A percentile compares a stretch with the other conserved stretches of the same genome.
Evolutionary conservation across 2,888 invertebrate genomes (phyloP).

Genomic region (Pimpla rufipes): DNA sequence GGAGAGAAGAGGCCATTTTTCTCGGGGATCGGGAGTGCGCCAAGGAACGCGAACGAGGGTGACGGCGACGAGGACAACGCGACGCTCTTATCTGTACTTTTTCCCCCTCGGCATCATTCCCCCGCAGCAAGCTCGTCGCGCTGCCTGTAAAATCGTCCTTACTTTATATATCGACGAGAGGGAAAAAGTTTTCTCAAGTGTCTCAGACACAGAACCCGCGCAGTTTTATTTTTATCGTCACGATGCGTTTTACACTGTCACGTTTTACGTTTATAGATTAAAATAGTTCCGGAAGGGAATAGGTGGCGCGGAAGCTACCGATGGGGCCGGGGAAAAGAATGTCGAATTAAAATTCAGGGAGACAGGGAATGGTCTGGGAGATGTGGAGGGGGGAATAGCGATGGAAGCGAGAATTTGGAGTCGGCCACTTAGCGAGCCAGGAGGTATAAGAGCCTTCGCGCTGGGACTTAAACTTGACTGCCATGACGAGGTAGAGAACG

Average conservation of each 20-base stretch:
- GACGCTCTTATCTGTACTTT: constrained; percentile 44
- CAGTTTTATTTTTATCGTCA: constrained; percentile 53
- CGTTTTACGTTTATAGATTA: constrained; percentile 26
- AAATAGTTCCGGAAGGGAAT: constrained; percentile 27
- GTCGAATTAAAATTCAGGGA: constrained; percentile 31
- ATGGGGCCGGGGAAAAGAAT: constrained; percentile 8
- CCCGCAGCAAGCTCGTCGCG: constrained; percentile 40
- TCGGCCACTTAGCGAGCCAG: constrained; percentile 58
- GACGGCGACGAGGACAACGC: constrained; percentile 34
- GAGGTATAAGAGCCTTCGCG: constrained; percentile 29
- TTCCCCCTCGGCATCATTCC: constrained; percentile 37
- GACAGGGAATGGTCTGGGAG: constrained; percentile 7
- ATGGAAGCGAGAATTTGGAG: constrained; percentile 61
- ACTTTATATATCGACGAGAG: constrained; percentile 47
- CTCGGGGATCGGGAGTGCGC: constrained; percentile 35
- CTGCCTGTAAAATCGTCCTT: constrained; percentile 32
- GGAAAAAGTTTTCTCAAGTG: constrained; percentile 29
- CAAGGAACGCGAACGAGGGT: not conserved
- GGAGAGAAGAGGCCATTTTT: constrained; percentile 44
- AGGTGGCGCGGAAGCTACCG: constrained; percentile 2
- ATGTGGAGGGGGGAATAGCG: constrained; percentile 16
- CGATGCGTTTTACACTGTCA: constrained; percentile 54
- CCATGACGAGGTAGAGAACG: constrained; percentile 27
- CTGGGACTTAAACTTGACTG: constrained; percentile 29
- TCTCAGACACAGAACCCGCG: not conserved